Percentiles rank a stretch among this genome's conserved stretches.
These are phyloP conservation scores for Thalassaphorura encarpata DNA, from an alignment of 1,140 invertebrate species.

Conservation along the genomic window DNA sequence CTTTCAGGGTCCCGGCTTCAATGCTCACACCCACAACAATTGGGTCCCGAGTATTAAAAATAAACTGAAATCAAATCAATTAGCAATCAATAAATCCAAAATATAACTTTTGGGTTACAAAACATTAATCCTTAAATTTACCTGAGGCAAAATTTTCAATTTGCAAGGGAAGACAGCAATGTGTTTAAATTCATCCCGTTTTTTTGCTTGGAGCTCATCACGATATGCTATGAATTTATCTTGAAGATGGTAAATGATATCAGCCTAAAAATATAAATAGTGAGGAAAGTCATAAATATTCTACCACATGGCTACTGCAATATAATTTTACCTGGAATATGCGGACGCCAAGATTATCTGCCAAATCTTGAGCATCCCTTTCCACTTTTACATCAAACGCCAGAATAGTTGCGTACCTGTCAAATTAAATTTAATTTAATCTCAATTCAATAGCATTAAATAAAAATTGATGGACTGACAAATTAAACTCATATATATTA, in stretches of 20 bases:
- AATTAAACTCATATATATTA: too few species aligned
- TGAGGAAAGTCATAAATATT: not conserved
- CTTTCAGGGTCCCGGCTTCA: constrained; percentile 88
- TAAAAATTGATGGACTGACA: not conserved
- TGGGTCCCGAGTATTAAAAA: constrained; percentile 96
- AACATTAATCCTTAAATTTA: constrained; percentile 36
- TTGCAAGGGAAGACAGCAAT: constrained; percentile 98
- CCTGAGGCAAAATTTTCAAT: constrained; percentile 67
- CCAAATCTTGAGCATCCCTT: constrained; percentile 92
- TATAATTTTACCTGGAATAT: constrained; percentile 19
- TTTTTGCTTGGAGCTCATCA: constrained; percentile 85
- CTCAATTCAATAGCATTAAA: constrained; percentile 5
- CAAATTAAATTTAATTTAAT: constrained; percentile 32
- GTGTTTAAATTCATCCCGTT: constrained; percentile 88
- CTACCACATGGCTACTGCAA: not conserved
- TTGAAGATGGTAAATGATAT: constrained; percentile 99
- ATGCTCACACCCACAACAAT: constrained; percentile 94
- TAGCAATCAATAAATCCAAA: not conserved
- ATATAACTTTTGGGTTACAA: not conserved
- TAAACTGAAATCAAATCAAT: constrained; percentile 52
- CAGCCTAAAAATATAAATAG: constrained; percentile 70
- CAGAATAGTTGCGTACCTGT: constrained; percentile 88
- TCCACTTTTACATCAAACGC: constrained; percentile 99
- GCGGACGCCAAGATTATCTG: constrained; percentile 38
- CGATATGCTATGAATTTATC: constrained; percentile 93